Evolutionary conservation across 2,113 vertebrate genomes (phyloP), one percentile per base, ranked within the genome.

Genomic region (Rallus limicola): DNA sequence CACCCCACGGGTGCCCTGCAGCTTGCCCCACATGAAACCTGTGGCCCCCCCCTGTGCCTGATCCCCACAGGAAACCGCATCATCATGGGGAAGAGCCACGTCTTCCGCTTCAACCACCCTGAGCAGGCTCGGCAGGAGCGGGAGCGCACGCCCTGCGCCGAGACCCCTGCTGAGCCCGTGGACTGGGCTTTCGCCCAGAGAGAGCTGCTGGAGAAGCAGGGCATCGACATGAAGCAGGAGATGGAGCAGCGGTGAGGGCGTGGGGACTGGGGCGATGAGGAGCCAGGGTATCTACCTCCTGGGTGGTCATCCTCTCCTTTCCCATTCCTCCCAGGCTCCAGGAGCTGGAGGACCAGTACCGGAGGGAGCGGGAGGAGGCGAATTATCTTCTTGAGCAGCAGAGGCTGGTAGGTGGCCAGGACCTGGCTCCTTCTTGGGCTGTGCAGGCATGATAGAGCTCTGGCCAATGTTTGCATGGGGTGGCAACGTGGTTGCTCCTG

Each of bases 181-280:
- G 99, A 99, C 98, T 99, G 99, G 99, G 99, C 99, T 23, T 99
- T 99, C 0, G 99, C 99, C 29, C 99, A 99, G 97, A 98, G 99
- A 2, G 99, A 99, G 97, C 98, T 99, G 87, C 98, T 99, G 95
- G 99, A 99, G 59, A 99, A 99, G 86, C 99, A 99, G 95, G 99
- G 99, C 95, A 99, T 99, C 0, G 99, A 99, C 97, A 99, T 99
- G 99, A 99, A 99, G 93, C 99, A 99, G 96, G 99, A 99, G 97
- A 99, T 99, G 99, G 99, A 99, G 80, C 99, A 99, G 94, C 98
- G 99, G 99, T 99, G 95, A 96, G 96, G 69, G 19, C n/a, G 1
- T 1, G 9, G 12, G 29, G 34, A 25, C 46, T 38, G 11, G 31
- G 38, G 16, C 2, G 1, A 50, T 60, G 31, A 16, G 34, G 48